Evolutionary conservation across 2,888 invertebrate genomes (phyloP).

Genomic region (Arrhopalites spinosus): DNA sequence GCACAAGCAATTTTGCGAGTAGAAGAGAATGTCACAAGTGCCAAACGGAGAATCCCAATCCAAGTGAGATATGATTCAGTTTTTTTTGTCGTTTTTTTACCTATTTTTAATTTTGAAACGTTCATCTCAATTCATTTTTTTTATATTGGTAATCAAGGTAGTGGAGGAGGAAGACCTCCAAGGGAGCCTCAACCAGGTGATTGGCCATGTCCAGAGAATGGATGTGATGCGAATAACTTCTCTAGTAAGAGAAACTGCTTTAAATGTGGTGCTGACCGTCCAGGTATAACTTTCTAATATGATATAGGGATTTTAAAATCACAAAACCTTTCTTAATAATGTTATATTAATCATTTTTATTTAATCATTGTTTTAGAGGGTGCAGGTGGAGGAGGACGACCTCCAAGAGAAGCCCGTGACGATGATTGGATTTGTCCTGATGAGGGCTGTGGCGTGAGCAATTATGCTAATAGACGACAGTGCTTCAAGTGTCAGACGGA

Average conservation of each 20-base stretch:
- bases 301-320: neutral
- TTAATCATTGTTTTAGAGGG: neutral
- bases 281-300: neutral
- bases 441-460: neutral
- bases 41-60: neutral
- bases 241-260: neutral
- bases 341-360: neutral
- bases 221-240: neutral
- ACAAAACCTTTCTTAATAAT: neutral
- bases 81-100: too few relatives aligned
- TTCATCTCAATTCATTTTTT: too few relatives aligned
- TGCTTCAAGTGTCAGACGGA: neutral
- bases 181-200: neutral
- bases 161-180: neutral
- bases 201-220: neutral
- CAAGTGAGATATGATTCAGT: neutral
- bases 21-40: neutral
- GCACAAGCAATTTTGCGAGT: neutral
- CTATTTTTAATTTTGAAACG: too few relatives aligned
- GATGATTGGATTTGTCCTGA: neutral
- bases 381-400: neutral
- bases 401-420: neutral
- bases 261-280: neutral
- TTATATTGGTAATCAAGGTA: neutral
- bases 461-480: neutral